These are phyloP conservation scores for Turritopsis dohrnii DNA, from an alignment of 30 jellyfish, hydroid and myxozoan species.

Conservation along the genomic window DNA sequence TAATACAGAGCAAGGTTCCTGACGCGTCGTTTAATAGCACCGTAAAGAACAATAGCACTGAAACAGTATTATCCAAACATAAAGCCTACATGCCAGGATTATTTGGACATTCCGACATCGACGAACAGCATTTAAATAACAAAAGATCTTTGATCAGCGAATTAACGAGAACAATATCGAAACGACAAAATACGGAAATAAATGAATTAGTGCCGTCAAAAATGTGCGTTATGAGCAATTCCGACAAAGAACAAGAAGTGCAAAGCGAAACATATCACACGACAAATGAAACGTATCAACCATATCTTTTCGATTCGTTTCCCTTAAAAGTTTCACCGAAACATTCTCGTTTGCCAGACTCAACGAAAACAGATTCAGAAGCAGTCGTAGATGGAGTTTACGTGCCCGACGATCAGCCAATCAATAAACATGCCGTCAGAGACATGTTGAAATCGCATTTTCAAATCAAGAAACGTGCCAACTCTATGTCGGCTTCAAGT, in stretches of 20 bases:
- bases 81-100: background rate
- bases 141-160: background rate
- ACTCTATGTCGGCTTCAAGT: background rate
- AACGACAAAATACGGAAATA: background rate
- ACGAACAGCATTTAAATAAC: background rate
- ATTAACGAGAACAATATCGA: background rate
- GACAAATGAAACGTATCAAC: background rate
- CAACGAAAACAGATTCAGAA: background rate
- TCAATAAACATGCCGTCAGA: background rate
- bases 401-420: background rate
- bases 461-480: background rate
- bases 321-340: background rate
- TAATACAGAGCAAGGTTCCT: background rate
- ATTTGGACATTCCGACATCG: background rate
- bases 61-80: background rate
- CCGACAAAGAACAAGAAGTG: background rate
- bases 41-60: background rate
- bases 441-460: conserved; percentile 7
- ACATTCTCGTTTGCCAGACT: background rate
- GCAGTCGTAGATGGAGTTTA: background rate
- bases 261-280: background rate
- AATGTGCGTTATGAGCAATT: background rate
- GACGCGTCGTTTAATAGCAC: background rate
- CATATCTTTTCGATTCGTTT: background rate
- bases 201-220: background rate